These are phyloP conservation scores for Paedocypris micromegethes DNA, from an alignment of 2,797 vertebrate genomes.

Conservation along the genomic window DNA sequence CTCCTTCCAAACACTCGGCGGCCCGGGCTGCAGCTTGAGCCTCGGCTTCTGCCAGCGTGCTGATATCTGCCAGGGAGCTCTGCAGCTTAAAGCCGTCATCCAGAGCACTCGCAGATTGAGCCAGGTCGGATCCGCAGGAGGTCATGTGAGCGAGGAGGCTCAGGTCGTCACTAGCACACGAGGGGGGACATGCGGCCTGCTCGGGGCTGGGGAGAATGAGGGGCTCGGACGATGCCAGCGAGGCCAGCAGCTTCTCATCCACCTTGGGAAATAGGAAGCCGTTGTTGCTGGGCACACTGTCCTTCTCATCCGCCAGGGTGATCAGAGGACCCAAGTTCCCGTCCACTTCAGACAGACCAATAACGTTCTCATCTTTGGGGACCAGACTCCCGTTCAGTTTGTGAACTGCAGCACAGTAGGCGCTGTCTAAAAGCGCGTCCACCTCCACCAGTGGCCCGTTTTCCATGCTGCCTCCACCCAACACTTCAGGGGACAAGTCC, in stretches of 20 bases:
- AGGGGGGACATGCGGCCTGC: slow-evolving; percentile 61
- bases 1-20: slow-evolving; percentile 77
- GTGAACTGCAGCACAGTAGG: slow-evolving; percentile 91
- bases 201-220: slow-evolving; percentile 82
- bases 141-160: slow-evolving; percentile 94
- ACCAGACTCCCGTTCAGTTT: slow-evolving; percentile 86
- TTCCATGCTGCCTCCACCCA: slow-evolving; percentile 73
- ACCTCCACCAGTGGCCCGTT: slow-evolving; percentile 93
- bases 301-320: slow-evolving; percentile 94
- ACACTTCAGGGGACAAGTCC: slow-evolving; percentile 91
- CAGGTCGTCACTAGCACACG: slow-evolving; percentile 87
- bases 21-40: slow-evolving; percentile 62
- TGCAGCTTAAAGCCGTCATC: slow-evolving; percentile 92
- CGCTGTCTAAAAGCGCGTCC: slow-evolving; percentile 89
- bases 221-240: slow-evolving; percentile 82
- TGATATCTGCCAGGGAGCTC: slow-evolving; percentile 85
- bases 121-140: slow-evolving; percentile 78
- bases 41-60: slow-evolving; percentile 80
- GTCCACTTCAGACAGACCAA: slow-evolving; percentile 72
- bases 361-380: slow-evolving; percentile 76
- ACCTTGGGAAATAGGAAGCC: slow-evolving; percentile 93
- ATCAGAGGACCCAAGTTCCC: slow-evolving; percentile 92
- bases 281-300: slow-evolving; percentile 84
- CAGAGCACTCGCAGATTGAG: slow-evolving; percentile 74
- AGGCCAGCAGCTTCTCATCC: slow-evolving; percentile 92